phyloP scores from a whole-genome alignment of 1,140 invertebrate genomes.

The Battus philenor region DNA sequence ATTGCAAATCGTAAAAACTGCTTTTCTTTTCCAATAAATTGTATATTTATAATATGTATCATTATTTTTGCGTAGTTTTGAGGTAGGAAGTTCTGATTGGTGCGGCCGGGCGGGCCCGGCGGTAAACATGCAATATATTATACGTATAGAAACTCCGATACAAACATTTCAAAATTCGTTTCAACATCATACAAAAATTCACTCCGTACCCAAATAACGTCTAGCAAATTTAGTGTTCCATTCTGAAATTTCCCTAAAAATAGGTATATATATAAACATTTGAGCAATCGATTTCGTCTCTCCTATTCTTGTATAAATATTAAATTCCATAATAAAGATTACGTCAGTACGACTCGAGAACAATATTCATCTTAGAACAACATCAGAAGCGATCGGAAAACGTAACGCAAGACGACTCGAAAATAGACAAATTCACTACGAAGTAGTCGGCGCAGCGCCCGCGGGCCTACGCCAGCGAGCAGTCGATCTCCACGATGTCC shows the following conservation, averaged over 20 bases:
- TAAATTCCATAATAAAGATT: slow-evolving; percentile 62
- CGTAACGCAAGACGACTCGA: slow-evolving; percentile 64
- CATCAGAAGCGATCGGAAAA: slow-evolving; percentile 62
- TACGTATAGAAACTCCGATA: slow-evolving; percentile 56
- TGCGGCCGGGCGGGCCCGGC: slow-evolving; percentile 27
- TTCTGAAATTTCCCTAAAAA: slow-evolving; percentile 70
- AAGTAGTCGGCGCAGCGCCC: slow-evolving; percentile 38
- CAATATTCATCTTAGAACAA: slow-evolving; percentile 50
- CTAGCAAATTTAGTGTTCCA: slow-evolving; percentile 69
- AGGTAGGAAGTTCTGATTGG: slow-evolving; percentile 67
- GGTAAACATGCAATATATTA: slow-evolving; percentile 39
- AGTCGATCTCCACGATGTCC: slow-evolving; percentile 98
- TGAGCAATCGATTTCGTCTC: slow-evolving; percentile 74
- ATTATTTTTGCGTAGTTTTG: slow-evolving; percentile 65
- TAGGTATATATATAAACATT: slow-evolving; percentile 74
- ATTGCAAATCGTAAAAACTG: slow-evolving; percentile 66
- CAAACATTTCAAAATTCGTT: slow-evolving; percentile 70
- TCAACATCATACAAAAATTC: slow-evolving; percentile 69
- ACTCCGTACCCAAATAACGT: slow-evolving; percentile 61
- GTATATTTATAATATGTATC: slow-evolving; percentile 64
- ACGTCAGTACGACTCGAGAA: slow-evolving; percentile 54
- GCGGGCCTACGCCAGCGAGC: slow-evolving; percentile 84
- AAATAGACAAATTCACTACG: slow-evolving; percentile 61
- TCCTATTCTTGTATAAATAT: slow-evolving; percentile 70
- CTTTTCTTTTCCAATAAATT: slow-evolving; percentile 53